Evolutionary conservation across 2,113 vertebrate species (phyloP).

Genomic region (Motacilla tschutschensis): DNA sequence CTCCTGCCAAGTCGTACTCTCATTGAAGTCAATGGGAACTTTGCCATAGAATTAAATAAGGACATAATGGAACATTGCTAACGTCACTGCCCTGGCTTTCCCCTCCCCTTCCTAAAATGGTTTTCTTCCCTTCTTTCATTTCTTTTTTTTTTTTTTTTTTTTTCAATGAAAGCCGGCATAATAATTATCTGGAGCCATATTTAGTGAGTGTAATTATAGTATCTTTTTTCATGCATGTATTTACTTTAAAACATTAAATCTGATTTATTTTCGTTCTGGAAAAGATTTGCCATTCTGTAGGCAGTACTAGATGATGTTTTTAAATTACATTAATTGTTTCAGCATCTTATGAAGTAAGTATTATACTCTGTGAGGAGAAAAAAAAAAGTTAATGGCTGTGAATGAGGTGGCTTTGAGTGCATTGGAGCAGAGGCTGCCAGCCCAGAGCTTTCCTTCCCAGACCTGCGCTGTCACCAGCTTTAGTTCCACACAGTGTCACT

Average conservation of each 20-base stretch:
- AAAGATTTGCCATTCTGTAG: not conserved
- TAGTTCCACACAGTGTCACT: not conserved
- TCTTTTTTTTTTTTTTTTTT: not conserved
- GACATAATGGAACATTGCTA: not conserved
- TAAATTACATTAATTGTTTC: not conserved
- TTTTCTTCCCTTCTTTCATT: slow-evolving; percentile 9
- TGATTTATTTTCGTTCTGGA: not conserved
- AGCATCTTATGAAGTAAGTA: not conserved
- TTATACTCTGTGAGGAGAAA: not conserved
- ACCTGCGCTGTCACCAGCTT: not conserved
- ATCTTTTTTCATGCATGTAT: slow-evolving; percentile 16
- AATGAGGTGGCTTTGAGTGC: not conserved
- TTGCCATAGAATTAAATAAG: slow-evolving; percentile 10
- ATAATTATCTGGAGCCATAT: slow-evolving; percentile 18
- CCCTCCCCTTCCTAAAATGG: not conserved
- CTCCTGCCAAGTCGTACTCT: not conserved
- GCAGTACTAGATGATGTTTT: not conserved
- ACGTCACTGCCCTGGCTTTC: not conserved
- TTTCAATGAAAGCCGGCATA: not conserved
- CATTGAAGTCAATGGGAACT: not conserved
- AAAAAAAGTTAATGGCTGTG: not conserved
- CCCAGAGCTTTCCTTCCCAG: not conserved
- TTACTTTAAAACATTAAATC: not conserved
- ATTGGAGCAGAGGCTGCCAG: not conserved
- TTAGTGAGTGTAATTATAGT: slow-evolving; percentile 28